Percentiles rank a stretch among this genome's conserved stretches.
Conservation (phyloP, 2,888 invertebrate genomes). For the Agrochola macilenta region DNA sequence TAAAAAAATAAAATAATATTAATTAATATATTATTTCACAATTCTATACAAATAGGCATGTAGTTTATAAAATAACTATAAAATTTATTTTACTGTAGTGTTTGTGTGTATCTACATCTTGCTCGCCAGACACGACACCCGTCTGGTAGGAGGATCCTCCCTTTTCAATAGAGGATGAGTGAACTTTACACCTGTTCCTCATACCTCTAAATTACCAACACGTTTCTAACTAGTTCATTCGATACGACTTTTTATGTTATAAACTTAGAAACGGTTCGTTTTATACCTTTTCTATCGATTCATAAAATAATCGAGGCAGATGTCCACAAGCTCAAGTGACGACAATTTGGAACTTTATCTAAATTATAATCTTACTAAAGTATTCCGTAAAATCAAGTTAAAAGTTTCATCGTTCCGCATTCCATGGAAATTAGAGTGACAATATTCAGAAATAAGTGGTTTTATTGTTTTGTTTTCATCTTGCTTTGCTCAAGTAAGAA, state of each 20-base stretch:
- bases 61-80: not conserved
- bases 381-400: not conserved
- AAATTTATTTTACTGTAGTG: not conserved
- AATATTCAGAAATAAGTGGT: not conserved
- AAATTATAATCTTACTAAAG: slow-evolving; percentile 4
- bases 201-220: not conserved
- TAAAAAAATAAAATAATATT: too few relatives aligned
- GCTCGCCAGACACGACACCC: too few relatives aligned
- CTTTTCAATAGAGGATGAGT: too few relatives aligned
- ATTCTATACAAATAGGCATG: not conserved
- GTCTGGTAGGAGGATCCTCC: too few relatives aligned
- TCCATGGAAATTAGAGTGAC: slow-evolving; percentile 1
- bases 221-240: not conserved
- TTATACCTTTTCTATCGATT: slow-evolving; percentile 24
- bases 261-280: not conserved
- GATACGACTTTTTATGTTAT: not conserved
- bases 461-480: slow-evolving; percentile 1
- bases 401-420: slow-evolving; percentile 1
- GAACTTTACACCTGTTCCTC: too few relatives aligned
- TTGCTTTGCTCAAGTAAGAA: not conserved
- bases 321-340: slow-evolving; percentile 12
- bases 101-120: too few relatives aligned
- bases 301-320: slow-evolving; percentile 9
- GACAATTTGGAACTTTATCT: slow-evolving; percentile 28
- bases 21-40: too few relatives aligned